Percentiles rank a stretch among this genome's conserved stretches.
Conservation (phyloP, 2,888 invertebrate species). For the Rugalucina vietnamica region DNA sequence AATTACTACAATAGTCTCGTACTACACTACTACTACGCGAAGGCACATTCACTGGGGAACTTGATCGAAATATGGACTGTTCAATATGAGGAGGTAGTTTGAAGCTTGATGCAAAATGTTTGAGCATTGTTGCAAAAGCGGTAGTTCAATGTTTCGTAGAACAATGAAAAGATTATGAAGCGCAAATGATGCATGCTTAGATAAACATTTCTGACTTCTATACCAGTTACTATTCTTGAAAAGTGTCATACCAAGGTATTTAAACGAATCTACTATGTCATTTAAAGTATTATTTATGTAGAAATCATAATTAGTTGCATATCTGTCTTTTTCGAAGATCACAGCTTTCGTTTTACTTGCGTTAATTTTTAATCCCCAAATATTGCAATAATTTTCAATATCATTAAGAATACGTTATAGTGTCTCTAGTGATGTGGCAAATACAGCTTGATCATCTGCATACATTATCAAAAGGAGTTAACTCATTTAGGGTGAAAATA, state of each 20-base stretch:
- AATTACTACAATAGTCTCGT: no score
- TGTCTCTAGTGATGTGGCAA: neutral
- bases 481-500: neutral
- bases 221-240: neutral
- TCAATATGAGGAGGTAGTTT: no score
- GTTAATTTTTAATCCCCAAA: neutral
- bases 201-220: neutral
- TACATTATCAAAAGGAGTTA: neutral
- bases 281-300: neutral
- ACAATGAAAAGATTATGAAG: no score
- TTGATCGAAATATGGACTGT: no score
- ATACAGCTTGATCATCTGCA: neutral
- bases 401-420: neutral
- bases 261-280: neutral
- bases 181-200: no score
- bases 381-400: neutral
- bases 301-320: neutral
- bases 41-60: no score
- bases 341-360: neutral
- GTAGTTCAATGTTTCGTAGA: no score
- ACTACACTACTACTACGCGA: no score
- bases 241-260: neutral
- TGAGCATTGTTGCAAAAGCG: no score
- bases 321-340: neutral
- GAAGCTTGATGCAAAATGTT: no score